These are phyloP conservation scores for Leucoraja ocellata DNA, from an alignment of 2,797 vertebrate genomes.

Conservation along the genomic window DNA sequence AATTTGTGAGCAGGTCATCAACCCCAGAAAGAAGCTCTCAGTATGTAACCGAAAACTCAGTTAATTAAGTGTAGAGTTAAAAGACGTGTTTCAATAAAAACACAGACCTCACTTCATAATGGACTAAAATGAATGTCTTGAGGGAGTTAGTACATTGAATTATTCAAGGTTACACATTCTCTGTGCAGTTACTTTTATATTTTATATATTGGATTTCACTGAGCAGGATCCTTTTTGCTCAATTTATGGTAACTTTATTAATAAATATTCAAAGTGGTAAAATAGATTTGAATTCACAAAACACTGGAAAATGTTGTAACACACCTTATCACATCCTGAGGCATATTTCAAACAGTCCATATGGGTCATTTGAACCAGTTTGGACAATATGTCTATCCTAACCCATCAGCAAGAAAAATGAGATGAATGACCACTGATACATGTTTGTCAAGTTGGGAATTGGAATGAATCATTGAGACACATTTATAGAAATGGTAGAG, in stretches of 20 bases:
- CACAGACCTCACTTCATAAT: not conserved
- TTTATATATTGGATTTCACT: not conserved
- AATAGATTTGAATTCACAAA: not conserved
- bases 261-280: not conserved
- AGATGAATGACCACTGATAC: not conserved
- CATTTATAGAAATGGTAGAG: not conserved
- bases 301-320: not conserved
- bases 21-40: not conserved
- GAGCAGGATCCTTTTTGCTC: not conserved
- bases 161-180: not conserved
- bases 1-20: not conserved
- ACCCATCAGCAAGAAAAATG: not conserved
- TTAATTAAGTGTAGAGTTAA: not conserved
- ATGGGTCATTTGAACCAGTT: not conserved
- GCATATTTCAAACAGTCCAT: not conserved
- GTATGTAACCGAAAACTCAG: not conserved
- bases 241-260: not conserved
- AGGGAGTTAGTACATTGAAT: not conserved
- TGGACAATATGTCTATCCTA: not conserved
- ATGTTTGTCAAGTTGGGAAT: not conserved
- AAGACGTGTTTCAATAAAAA: not conserved
- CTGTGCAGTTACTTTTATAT: not conserved
- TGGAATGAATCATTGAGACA: not conserved
- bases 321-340: not conserved
- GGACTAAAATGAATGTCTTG: not conserved